These are phyloP conservation scores for Callyntrura sp. DNA, from an alignment of 2,888 invertebrate species.

Conservation along the genomic window DNA sequence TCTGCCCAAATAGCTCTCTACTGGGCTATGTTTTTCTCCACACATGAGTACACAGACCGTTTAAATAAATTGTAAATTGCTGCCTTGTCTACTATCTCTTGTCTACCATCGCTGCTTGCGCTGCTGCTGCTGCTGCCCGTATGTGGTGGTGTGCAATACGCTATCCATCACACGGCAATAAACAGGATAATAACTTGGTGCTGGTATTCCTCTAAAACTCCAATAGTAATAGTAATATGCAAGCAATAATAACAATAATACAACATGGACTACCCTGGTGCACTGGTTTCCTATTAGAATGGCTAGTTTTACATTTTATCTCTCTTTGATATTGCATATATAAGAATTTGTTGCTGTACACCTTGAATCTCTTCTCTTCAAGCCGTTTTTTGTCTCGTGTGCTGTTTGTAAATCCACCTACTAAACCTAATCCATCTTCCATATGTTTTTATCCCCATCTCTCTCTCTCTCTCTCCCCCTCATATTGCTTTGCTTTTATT, in stretches of 20 bases:
- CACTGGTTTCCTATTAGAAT: no score
- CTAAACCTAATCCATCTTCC: slow-evolving; percentile 48
- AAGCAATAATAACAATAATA: no score
- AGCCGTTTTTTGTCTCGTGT: slow-evolving; percentile 55
- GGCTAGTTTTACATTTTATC: neutral
- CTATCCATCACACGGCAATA: neutral
- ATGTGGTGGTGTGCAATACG: neutral
- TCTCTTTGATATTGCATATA: neutral
- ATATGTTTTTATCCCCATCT: slow-evolving; percentile 20
- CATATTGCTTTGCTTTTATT: slow-evolving; percentile 24
- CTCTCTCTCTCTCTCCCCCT: neutral
- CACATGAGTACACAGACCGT: neutral
- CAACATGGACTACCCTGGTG: no score
- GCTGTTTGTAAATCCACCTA: slow-evolving; percentile 24
- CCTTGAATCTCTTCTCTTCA: neutral
- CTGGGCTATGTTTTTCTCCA: no score
- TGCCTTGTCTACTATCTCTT: neutral
- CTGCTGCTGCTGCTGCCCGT: no score
- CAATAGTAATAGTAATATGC: neutral
- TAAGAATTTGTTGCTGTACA: neutral
- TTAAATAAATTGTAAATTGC: neutral
- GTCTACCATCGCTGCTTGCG: neutral
- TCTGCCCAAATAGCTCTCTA: no score
- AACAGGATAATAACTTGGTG: neutral
- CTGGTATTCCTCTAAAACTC: slow-evolving; percentile 1